Base-by-base conservation (phyloP, 30 jellyfish, hydroid and myxozoan species). In the Clytia hemisphaerica region DNA sequence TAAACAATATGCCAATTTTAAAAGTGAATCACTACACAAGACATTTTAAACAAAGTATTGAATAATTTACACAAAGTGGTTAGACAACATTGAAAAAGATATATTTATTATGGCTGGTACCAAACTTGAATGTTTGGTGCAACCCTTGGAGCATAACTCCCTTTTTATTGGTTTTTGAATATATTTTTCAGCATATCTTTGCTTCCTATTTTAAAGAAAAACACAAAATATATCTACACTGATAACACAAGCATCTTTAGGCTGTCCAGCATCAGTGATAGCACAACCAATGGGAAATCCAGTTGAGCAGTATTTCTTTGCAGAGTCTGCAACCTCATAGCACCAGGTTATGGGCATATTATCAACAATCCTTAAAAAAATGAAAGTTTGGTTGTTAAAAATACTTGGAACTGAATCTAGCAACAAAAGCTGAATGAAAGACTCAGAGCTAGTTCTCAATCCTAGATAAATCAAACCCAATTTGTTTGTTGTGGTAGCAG, bases 321-420 rank as follows among this genome's bases (percentile, higher is more conserved):
- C 91, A 27, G 67, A 19, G 50, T 79, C 96, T 1, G 96, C 92
- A 24, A 86, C 96, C 16, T 86, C 96, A 74, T 86, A 86, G 37
- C 96, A 86, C 96, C 96, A 86, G 0, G 96, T 86, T 7, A 86
- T 61, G 12, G 96, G 96, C 96, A 86, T 86, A 59, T 86, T 86
- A 67, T 86, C 96, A 35, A 86, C 79, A 58, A 86, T 86, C 96
- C 96, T 86, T 1, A 16, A 71, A 74, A 50, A 36, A 32, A 26
- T 40, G 19, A 53, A 9, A 53, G 9, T 10, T n/a, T n/a, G n/a
- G n/a, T n/a, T 42, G 12, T 10, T 48, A 5, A 29, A 48, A 18
- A 2, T 48, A 18, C 9, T 48, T 2, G 26, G 26, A 2, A 2
- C 26, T 48, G 6, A 48, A 18, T 2, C 21, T 9, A 48, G n/a